These are phyloP conservation scores for Athalia cordata DNA, from an alignment of 2,888 invertebrate genomes.

Conservation along the genomic window DNA sequence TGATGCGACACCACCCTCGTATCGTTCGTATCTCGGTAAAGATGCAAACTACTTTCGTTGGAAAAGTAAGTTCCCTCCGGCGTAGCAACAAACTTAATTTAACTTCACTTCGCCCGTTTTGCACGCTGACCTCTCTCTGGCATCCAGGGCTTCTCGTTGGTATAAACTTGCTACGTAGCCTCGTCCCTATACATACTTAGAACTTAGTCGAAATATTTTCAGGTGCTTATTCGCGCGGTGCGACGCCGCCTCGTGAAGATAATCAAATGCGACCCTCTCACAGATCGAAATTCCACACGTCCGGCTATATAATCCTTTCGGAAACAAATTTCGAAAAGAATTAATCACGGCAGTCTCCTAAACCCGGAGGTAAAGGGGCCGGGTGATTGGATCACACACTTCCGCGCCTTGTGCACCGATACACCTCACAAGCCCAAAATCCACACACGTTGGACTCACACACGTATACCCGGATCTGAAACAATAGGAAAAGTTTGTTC, in stretches of 20 bases:
- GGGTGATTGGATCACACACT: conserved; percentile 19
- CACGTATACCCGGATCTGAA: not conserved
- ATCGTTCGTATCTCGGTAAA: conserved; percentile 39
- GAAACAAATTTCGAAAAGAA: not conserved
- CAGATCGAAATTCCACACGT: conserved; percentile 1
- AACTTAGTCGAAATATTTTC: conserved; percentile 32
- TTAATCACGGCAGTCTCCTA: no score
- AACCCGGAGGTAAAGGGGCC: not conserved
- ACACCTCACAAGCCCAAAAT: no score
- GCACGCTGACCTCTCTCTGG: conserved; percentile 39
- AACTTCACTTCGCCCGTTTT: conserved; percentile 43
- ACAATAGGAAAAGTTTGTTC: conserved; percentile 29
- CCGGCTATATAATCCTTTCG: not conserved
- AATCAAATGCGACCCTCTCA: not conserved
- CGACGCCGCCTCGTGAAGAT: not conserved
- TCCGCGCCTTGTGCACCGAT: not conserved
- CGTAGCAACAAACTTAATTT: conserved; percentile 44
- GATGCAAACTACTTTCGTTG: conserved; percentile 42
- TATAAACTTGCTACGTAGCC: conserved; percentile 6
- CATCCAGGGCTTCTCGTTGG: conserved; percentile 25
- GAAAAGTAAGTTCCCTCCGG: conserved; percentile 14
- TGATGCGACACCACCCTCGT: not conserved
- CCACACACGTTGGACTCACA: no score
- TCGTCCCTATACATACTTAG: conserved; percentile 17
- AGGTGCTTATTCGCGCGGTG: not conserved